phyloP scores from a whole-genome alignment of 1,140 invertebrate genomes.

The Plutomurus gul region DNA sequence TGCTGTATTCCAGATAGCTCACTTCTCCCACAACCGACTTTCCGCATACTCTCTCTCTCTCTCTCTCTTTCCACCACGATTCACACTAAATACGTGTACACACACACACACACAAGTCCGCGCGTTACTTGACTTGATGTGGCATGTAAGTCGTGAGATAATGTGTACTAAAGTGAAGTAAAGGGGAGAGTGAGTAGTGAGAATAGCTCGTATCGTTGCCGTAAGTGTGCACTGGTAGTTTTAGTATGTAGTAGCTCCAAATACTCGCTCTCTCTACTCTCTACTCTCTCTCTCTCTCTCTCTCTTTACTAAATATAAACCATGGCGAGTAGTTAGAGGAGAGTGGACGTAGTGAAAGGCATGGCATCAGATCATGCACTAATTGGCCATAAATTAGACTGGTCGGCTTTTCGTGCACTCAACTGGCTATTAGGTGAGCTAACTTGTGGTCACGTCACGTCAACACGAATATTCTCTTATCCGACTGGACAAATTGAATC shows the following conservation, averaged over 20 bases:
- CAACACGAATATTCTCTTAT: conserved; percentile 39
- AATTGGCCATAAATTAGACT: conserved; percentile 36
- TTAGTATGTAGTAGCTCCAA: too few relatives aligned
- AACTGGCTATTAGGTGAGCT: conserved; percentile 31
- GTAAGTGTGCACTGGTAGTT: too few relatives aligned
- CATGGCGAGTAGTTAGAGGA: not conserved
- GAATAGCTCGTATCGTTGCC: too few relatives aligned
- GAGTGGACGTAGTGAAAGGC: not conserved
- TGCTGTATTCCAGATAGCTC: not conserved
- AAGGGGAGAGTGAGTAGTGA: not conserved
- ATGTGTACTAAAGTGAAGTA: not conserved
- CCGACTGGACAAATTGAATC: conserved; percentile 46
- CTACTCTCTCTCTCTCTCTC: too few relatives aligned
- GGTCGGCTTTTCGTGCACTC: conserved; percentile 33
- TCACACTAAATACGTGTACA: too few relatives aligned
- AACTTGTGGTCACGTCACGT: conserved; percentile 46
- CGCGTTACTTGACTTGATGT: not conserved
- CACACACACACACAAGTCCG: not conserved
- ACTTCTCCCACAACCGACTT: not conserved
- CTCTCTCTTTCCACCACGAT: too few relatives aligned
- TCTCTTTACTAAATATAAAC: too few relatives aligned
- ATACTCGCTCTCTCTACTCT: too few relatives aligned
- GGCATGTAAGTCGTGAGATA: not conserved
- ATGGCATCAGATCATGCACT: conserved; percentile 33
- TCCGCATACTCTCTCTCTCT: not conserved